phyloP scores from a whole-genome alignment of 2,888 invertebrate species.

The Leptopilina syphax region DNA sequence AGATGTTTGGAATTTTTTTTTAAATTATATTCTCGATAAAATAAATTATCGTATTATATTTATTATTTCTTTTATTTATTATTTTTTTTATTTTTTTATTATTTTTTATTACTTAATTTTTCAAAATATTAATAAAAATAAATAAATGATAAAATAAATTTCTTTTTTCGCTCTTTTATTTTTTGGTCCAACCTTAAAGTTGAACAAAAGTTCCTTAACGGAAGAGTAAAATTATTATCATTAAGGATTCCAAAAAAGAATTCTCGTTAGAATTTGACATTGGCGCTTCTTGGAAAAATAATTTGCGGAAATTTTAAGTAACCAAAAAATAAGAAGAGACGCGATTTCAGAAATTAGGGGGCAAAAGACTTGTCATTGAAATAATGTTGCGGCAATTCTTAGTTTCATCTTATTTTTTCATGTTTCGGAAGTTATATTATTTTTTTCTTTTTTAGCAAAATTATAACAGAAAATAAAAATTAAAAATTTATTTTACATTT shows the following conservation, averaged over 20 bases:
- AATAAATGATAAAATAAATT: no score
- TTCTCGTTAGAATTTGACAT: conserved; percentile 1
- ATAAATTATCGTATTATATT: conserved; percentile 13
- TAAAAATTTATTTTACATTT: no score
- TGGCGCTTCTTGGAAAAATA: not conserved
- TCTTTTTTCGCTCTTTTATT: not conserved
- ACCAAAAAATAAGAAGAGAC: not conserved
- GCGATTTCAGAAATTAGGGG: not conserved
- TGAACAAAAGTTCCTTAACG: not conserved
- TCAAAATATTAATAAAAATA: no score
- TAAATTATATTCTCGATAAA: conserved; percentile 12
- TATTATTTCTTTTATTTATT: not conserved
- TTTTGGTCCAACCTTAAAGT: not conserved
- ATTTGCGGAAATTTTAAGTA: not conserved
- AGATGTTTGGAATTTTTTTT: not conserved
- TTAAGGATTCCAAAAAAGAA: not conserved
- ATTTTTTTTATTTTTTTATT: not conserved
- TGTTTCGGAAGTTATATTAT: no score
- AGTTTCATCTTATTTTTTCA: no score
- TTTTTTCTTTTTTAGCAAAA: no score
- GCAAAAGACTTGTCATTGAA: not conserved
- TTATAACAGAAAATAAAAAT: no score
- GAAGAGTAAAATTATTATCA: conserved; percentile 5
- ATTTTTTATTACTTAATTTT: no score
- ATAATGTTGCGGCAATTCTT: no score